These are phyloP conservation scores for Lonchura striata DNA, from an alignment of 2,113 vertebrate genomes.

Conservation along the genomic window DNA sequence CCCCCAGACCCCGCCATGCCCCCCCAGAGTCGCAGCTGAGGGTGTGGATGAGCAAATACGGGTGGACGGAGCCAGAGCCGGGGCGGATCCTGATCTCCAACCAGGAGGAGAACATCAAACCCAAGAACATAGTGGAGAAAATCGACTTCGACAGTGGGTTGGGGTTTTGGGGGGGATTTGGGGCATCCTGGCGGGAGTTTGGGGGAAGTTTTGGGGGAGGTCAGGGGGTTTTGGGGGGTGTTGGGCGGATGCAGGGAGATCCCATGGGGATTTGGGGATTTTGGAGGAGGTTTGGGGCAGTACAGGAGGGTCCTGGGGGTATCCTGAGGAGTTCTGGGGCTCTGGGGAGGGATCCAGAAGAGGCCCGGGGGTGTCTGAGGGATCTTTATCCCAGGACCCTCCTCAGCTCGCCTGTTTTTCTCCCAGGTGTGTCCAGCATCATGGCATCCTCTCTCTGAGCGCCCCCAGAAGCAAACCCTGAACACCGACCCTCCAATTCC, in stretches of 20 bases:
- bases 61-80: neutral
- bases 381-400: accelerated
- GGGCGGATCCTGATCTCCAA: neutral
- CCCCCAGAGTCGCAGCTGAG: neutral
- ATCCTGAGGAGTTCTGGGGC: neutral
- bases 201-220: neutral
- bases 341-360: neutral
- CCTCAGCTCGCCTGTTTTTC: neutral
- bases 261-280: neutral
- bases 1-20: neutral
- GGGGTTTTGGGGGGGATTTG: neutral
- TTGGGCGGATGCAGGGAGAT: too few species aligned
- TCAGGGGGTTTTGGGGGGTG: neutral
- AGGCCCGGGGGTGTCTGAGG: neutral
- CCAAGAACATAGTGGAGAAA: neutral
- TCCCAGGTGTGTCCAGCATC: neutral
- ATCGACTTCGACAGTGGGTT: neutral
- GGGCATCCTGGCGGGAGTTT: too few species aligned
- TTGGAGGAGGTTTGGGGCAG: neutral
- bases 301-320: too few species aligned
- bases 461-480: neutral
- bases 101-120: neutral
- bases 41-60: neutral
- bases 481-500: neutral
- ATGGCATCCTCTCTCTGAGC: neutral